Base-by-base conservation (phyloP, 2,113 vertebrate genomes). In the Solea solea region DNA sequence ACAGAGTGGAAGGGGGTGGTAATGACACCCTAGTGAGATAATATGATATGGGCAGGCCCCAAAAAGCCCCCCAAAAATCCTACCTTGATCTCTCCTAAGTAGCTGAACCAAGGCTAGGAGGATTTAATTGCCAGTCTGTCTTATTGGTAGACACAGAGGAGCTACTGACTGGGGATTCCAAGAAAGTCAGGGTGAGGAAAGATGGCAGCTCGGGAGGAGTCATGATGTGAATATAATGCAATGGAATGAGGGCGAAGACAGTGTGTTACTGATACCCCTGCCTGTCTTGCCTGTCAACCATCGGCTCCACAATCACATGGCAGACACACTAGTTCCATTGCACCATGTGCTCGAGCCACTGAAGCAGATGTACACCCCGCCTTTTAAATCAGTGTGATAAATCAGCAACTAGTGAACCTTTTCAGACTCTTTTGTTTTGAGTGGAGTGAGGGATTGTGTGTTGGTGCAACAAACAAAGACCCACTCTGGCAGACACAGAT, bases 11-110 rank as follows among this genome's bases (percentile, higher is more conserved):
- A 71, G 69, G 72, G 68, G 71, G 39, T 16, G 62, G 80, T 92
- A 93, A 94, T 91, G 81, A 92, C 91, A 92, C 84, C 84, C 86
- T 74, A 28, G 64, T 57, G 77, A 83, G 88, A 92, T 90, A 92
- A 92, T 89, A 86, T 84, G 79, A 84, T 69, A 64, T 66, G 73
- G 70, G 69, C 64, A 77, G 78, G 84, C 74, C 74, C 67, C 77
- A 85, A 71, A 88, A 89, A 86, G 60, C 72, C 86, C 85, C 76
- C 78, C 78, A 85, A 88, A 81, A 69, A 84, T 76, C 68, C 57
- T 63, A 86, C 60, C 83, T 92, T 92, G 88, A 92, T 89, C 87
- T 91, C 83, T 59, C 15, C 49, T 91, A 91, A 92, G 90, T 77
- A 86, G 84, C 76, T 82, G 74, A 86, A 89, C 90, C 80, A 85